Conservation (phyloP, 1,140 invertebrate genomes). For the Penaeus vannamei region DNA sequence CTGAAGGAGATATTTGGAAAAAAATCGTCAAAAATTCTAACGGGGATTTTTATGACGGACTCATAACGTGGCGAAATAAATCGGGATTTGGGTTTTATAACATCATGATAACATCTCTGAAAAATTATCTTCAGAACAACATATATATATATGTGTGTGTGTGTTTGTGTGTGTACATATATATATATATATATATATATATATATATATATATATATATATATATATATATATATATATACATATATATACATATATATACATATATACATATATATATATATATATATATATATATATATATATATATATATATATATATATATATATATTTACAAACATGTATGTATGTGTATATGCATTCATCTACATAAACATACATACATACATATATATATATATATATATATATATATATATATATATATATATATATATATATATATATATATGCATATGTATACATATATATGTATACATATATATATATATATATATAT, state of each 20-base stretch:
- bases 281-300: slow-evolving; percentile 47
- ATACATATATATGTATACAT: slow-evolving; percentile 19
- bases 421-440: slow-evolving; percentile 43
- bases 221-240: slow-evolving; percentile 20
- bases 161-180: background rate
- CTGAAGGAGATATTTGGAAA: no score
- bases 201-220: slow-evolving; percentile 17
- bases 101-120: no score
- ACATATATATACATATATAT: slow-evolving; percentile 5
- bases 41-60: no score
- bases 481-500: background rate
- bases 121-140: no score
- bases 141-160: no score
- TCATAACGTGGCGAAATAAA: no score
- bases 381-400: slow-evolving; percentile 27
- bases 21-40: no score
- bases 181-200: slow-evolving; percentile 30
- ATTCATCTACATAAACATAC: background rate
- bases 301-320: slow-evolving; percentile 48
- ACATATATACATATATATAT: slow-evolving; percentile 41
- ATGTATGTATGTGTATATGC: slow-evolving; percentile 24
- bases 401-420: slow-evolving; percentile 23
- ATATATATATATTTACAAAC: slow-evolving; percentile 40
- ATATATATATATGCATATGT: background rate
- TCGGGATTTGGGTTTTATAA: no score